Evolutionary conservation across 1,140 invertebrate species (phyloP).

Genomic region (Helicoverpa armigera): DNA sequence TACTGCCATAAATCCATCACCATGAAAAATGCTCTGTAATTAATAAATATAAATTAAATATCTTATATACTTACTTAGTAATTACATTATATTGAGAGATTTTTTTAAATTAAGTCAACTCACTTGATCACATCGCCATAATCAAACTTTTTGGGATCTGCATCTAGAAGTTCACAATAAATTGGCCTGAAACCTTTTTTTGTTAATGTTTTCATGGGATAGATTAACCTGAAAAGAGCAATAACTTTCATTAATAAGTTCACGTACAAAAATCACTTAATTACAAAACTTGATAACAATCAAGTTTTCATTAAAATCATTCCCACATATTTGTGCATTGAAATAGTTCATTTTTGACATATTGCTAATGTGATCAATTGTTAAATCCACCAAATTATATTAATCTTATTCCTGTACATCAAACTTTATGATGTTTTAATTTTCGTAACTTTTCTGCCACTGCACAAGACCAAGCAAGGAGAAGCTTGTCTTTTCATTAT

Average conservation of each 20-base stretch:
- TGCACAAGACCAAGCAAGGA: too few relatives aligned
- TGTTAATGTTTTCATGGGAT: constrained; percentile 83
- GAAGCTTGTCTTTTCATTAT: too few relatives aligned
- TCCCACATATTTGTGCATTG: too few relatives aligned
- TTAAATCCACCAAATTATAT: neutral
- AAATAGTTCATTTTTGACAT: neutral
- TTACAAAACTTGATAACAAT: too few relatives aligned
- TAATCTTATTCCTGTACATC: too few relatives aligned
- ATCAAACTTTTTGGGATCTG: constrained; percentile 87
- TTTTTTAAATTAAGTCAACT: constrained; percentile 48
- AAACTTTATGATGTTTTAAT: too few relatives aligned
- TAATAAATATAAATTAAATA: neutral
- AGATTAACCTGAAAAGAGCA: constrained; percentile 71
- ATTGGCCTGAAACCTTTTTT: constrained; percentile 87
- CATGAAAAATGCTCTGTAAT: constrained; percentile 86
- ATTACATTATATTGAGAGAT: too few relatives aligned
- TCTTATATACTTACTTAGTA: too few relatives aligned
- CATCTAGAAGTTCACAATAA: constrained; percentile 84
- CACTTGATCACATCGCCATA: constrained; percentile 83
- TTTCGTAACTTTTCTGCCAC: too few relatives aligned
- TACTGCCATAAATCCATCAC: constrained; percentile 85
- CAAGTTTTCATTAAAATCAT: too few relatives aligned
- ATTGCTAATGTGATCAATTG: neutral
- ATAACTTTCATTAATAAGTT: too few relatives aligned
- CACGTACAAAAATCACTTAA: too few relatives aligned